Conservation (phyloP, 2,888 invertebrate genomes). For the Cheilosia impressa region DNA sequence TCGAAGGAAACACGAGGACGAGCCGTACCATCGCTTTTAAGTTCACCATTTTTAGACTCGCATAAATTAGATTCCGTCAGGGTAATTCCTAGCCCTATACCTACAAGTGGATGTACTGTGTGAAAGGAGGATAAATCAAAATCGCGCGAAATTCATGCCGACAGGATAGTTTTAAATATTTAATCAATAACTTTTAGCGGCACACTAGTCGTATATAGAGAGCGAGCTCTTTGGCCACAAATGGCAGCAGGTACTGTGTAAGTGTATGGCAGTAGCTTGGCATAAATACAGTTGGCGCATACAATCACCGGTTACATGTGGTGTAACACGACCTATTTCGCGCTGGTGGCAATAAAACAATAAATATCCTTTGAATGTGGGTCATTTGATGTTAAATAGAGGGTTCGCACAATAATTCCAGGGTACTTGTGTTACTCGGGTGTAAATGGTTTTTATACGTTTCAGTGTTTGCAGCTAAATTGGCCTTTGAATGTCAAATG, state of each 20-base stretch:
- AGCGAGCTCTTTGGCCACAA: constrained; percentile 56
- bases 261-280: constrained; percentile 25
- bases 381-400: constrained; percentile 39
- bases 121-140: constrained; percentile 63
- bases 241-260: constrained; percentile 55
- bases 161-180: constrained; percentile 64
- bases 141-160: constrained; percentile 51
- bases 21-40: background rate
- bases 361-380: constrained; percentile 63
- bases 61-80: constrained; percentile 48
- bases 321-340: constrained; percentile 48
- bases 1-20: constrained; percentile 5
- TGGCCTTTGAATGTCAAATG: constrained; percentile 52
- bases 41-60: constrained; percentile 25
- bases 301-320: constrained; percentile 51
- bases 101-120: background rate
- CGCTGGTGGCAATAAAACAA: constrained; percentile 53
- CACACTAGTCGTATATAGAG: background rate
- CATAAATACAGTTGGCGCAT: constrained; percentile 40
- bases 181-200: constrained; percentile 60
- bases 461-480: constrained; percentile 51
- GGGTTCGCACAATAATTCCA: constrained; percentile 6
- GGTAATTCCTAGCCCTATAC: constrained; percentile 35
- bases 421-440: constrained; percentile 30
- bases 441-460: constrained; percentile 41